These are phyloP conservation scores for Chiloscyllium punctatum DNA, from an alignment of 2,797 vertebrate species.

Conservation along the genomic window DNA sequence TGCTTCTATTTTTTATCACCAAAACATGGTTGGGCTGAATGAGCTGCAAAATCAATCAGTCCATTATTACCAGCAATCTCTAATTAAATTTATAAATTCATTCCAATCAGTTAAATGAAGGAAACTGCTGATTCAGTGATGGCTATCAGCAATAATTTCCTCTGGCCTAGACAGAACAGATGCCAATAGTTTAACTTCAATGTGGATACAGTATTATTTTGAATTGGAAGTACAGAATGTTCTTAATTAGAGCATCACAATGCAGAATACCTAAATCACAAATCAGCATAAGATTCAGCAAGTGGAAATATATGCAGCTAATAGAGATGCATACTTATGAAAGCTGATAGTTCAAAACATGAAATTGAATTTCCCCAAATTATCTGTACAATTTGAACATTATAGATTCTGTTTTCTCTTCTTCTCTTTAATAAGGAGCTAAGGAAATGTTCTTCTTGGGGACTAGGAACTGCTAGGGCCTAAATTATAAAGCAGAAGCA, in stretches of 20 bases:
- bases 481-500: neutral
- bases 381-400: neutral
- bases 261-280: no score
- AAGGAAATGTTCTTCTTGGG: neutral
- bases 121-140: slow-evolving; percentile 29
- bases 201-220: neutral
- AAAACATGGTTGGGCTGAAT: neutral
- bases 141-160: slow-evolving; percentile 11
- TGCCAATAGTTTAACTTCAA: slow-evolving; percentile 11
- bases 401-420: neutral
- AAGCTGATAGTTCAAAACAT: neutral
- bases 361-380: neutral
- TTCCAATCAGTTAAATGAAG: slow-evolving; percentile 29
- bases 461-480: neutral
- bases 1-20: neutral
- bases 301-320: neutral
- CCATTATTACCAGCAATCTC: slow-evolving; percentile 14
- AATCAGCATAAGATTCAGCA: neutral
- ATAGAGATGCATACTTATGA: neutral
- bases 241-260: neutral
- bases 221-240: neutral
- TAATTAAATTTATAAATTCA: slow-evolving; percentile 6
- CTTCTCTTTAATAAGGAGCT: neutral
- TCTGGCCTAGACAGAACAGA: slow-evolving; percentile 19
- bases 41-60: neutral